phyloP scores from a whole-genome alignment of 2,888 invertebrate genomes.

The Athripsodes cinereus region DNA sequence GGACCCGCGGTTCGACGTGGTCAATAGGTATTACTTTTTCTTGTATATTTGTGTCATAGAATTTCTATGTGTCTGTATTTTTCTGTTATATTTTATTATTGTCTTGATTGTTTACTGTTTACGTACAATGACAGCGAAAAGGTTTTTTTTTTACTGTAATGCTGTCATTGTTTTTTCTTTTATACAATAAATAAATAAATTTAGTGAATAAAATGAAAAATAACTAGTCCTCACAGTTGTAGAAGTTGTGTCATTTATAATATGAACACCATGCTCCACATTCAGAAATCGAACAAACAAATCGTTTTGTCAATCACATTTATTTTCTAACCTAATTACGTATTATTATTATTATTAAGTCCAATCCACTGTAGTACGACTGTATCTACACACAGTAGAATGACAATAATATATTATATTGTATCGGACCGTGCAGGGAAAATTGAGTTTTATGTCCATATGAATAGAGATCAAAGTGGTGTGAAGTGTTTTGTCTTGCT shows the following conservation, averaged over 20 bases:
- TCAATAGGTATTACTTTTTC: no score
- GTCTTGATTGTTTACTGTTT: no score
- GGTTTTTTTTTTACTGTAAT: no score
- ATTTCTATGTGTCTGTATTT: no score
- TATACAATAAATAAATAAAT: no score
- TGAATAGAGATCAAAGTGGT: background rate
- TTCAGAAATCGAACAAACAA: slow-evolving; percentile 18
- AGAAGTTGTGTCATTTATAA: background rate
- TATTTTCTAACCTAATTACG: slow-evolving; percentile 17
- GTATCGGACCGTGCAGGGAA: background rate
- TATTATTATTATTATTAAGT: background rate
- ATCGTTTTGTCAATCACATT: slow-evolving; percentile 21
- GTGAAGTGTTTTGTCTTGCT: background rate
- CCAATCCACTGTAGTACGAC: background rate
- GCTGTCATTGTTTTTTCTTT: no score
- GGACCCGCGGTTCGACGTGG: no score
- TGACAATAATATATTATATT: background rate
- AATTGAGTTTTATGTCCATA: background rate
- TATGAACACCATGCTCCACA: slow-evolving; percentile 8
- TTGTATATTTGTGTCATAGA: no score
- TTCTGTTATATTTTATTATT: no score
- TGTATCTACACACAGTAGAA: no score
- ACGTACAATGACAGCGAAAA: no score
- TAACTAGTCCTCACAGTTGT: slow-evolving; percentile 4
- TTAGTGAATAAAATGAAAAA: no score